These are phyloP conservation scores for Camponotus pennsylvanicus DNA, from an alignment of 1,140 invertebrate genomes.

Conservation along the genomic window DNA sequence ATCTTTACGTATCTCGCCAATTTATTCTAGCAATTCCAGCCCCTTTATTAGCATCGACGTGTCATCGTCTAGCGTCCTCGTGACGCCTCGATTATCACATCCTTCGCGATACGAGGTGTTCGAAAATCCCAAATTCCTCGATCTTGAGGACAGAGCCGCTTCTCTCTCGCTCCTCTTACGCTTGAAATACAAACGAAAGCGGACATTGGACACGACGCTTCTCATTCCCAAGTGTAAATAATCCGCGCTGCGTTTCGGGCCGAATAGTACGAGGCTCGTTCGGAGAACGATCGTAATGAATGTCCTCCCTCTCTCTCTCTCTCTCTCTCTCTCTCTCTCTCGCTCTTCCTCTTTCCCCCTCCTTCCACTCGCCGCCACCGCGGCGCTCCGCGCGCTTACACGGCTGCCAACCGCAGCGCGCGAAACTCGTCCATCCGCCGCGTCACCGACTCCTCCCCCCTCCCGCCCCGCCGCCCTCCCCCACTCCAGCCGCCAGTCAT, in stretches of 20 bases:
- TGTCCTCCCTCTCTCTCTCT: conserved; percentile 35
- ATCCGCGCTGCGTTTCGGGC: conserved; percentile 20
- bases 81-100: not conserved
- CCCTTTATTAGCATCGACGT: not conserved
- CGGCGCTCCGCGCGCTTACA: conserved; percentile 65
- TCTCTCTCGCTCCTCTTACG: not conserved
- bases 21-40: not conserved
- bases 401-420: conserved; percentile 67
- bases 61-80: not conserved
- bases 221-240: conserved; percentile 39
- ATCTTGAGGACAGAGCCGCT: too few relatives aligned
- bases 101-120: not conserved
- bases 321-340: conserved; percentile 32
- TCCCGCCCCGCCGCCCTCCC: not conserved
- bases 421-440: conserved; percentile 51
- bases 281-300: conserved; percentile 62
- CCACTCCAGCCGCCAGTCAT: not conserved
- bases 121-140: too few relatives aligned
- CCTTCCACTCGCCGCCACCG: conserved; percentile 28
- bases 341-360: conserved; percentile 45
- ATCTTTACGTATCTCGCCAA: not conserved
- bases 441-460: conserved; percentile 31
- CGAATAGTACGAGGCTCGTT: not conserved
- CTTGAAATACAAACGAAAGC: not conserved
- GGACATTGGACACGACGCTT: conserved; percentile 2